These are phyloP conservation scores for Bolborhynchus lineola DNA, from an alignment of 2,113 vertebrate species.

Conservation along the genomic window DNA sequence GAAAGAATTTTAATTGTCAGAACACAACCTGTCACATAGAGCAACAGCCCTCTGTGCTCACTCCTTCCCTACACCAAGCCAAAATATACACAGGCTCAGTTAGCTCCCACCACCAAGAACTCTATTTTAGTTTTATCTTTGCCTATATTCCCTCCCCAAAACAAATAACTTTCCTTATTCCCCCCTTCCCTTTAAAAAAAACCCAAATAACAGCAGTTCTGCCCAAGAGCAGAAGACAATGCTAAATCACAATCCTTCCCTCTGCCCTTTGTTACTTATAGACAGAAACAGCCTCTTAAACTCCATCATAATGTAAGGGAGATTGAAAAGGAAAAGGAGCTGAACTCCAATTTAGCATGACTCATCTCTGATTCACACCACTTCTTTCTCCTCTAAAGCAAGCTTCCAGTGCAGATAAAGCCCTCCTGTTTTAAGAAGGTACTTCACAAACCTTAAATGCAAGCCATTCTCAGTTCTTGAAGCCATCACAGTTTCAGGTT, in stretches of 20 bases:
- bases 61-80: background rate
- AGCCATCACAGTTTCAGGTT: background rate
- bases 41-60: background rate
- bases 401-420: background rate
- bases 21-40: background rate
- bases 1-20: background rate
- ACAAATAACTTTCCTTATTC: background rate
- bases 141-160: background rate
- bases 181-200: background rate
- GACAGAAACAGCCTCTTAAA: background rate
- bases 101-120: background rate
- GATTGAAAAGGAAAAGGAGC: background rate
- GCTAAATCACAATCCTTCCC: background rate
- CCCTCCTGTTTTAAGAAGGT: background rate
- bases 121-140: background rate
- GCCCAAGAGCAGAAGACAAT: background rate
- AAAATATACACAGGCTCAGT: rapidly evolving
- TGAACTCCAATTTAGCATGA: background rate
- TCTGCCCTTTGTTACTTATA: background rate
- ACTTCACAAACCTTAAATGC: background rate
- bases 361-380: background rate
- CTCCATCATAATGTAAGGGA: background rate
- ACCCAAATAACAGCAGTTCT: background rate
- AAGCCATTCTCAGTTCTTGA: background rate
- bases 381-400: background rate